phyloP scores from a whole-genome alignment of 92 coral and sea anemone species.

The Porites cylindrica region DNA sequence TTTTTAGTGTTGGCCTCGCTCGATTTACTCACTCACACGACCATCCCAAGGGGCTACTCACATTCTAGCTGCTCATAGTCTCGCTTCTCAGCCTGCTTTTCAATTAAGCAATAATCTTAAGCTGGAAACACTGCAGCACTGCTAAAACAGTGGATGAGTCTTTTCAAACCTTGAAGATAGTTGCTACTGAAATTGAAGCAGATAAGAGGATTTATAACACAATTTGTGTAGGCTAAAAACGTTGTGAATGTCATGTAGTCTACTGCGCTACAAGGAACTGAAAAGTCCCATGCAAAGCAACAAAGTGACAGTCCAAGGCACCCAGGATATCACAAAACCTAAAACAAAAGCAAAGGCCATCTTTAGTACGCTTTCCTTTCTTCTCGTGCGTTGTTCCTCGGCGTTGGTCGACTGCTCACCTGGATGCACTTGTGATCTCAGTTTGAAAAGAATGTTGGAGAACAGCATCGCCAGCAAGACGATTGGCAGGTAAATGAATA shows the following conservation, averaged over 20 bases:
- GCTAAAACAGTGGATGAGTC: neutral
- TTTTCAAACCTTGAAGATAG: slow-evolving; percentile 4
- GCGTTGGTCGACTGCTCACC: neutral
- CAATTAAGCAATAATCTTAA: no score
- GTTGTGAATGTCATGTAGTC: neutral
- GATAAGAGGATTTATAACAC: slow-evolving; percentile 17
- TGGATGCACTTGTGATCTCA: neutral
- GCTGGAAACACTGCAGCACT: neutral
- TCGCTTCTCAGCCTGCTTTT: no score
- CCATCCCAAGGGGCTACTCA: no score
- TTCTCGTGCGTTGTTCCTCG: neutral
- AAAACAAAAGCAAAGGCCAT: slow-evolving; percentile 27
- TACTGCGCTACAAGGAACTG: neutral
- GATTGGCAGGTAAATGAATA: neutral
- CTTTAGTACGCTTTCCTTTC: neutral
- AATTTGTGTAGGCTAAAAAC: neutral
- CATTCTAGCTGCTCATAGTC: no score
- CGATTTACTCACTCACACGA: no score
- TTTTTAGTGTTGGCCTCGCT: no score
- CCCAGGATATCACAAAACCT: slow-evolving; percentile 8
- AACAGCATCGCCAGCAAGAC: neutral
- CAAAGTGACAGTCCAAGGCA: neutral
- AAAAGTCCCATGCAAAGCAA: neutral
- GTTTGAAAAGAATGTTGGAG: neutral
- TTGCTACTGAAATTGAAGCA: slow-evolving; percentile 10